Conservation (phyloP, 2,888 invertebrate species). For the Epistrophe eligans region DNA sequence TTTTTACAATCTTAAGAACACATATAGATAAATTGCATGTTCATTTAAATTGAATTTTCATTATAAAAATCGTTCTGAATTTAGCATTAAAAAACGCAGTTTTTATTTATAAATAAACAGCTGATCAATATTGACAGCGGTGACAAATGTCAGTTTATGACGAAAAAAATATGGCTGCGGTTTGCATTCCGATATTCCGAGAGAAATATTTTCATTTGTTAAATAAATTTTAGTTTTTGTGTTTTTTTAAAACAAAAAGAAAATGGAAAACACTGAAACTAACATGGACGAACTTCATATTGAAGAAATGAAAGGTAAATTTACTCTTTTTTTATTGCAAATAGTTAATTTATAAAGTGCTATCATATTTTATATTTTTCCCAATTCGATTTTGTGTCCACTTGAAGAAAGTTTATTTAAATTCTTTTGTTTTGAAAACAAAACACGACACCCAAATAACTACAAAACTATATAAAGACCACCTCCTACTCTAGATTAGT, state of each 20-base stretch:
- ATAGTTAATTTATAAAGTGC: not conserved
- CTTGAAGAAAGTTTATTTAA: not conserved
- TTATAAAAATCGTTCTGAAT: not conserved
- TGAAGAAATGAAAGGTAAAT: slow-evolving; percentile 65
- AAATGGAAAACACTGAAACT: slow-evolving; percentile 58
- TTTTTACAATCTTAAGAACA: not conserved
- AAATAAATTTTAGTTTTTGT: slow-evolving; percentile 25
- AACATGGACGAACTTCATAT: slow-evolving; percentile 49
- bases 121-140: slow-evolving; percentile 8
- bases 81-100: not conserved
- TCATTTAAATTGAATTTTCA: not conserved
- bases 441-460: not conserved
- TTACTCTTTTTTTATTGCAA: not conserved
- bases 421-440: slow-evolving; percentile 21
- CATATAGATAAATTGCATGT: not conserved
- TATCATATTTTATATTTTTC: not conserved
- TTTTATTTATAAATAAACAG: slow-evolving; percentile 9
- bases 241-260: slow-evolving; percentile 1
- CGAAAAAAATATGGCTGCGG: slow-evolving; percentile 67
- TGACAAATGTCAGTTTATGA: slow-evolving; percentile 47
- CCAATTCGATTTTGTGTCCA: not conserved
- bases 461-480: not conserved
- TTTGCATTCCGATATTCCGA: slow-evolving; percentile 20
- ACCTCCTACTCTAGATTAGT: not conserved
- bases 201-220: slow-evolving; percentile 43